Base-by-base conservation (phyloP, 2,113 vertebrate genomes). In the Acrocephalus kingi region DNA sequence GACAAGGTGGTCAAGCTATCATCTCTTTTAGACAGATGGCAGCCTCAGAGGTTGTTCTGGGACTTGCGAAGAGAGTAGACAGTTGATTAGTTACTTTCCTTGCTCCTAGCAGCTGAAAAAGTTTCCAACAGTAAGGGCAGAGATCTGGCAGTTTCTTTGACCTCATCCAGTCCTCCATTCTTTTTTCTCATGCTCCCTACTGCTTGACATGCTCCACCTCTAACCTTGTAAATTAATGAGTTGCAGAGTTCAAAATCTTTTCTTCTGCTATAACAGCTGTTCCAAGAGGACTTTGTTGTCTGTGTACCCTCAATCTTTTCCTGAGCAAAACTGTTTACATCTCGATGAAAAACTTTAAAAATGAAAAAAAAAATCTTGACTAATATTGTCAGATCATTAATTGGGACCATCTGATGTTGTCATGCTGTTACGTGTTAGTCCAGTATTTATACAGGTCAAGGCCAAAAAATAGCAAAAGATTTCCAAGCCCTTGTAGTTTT, bases 21-120 rank as follows among this genome's bases (percentile, higher is more conserved):
- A 15, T 43, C 48, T 80, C 54, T 59, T 69, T 90, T 67, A 35
- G 48, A 73, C 84, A 92, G 69, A 89, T 68, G 63, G 64, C 24
- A 81, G 17, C 64, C 76, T 64, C 48, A 68, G 31, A 67, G 77
- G 84, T 48, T 95, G 11, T 73, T 89, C 54, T 92, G 61, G 27
- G 80, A 84, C n/a, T 82, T 91, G 22, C 30, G 64, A 79, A 90
- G 24, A 23, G 45, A 92, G 14, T 20, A 88, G 63, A 71, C 35
- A 89, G 75, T 20, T 81, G 79, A 95, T 95, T 37, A 87, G 51
- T 89, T 91, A 75, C 74, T 81, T 91, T 92, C 31, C 15, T 72
- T 64, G 31, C 45, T 92, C 22, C 37, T 71, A 72, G 45, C 27
- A 79, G 18, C 24, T 89, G 61, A 88, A 72, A 61, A 75, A 5